phyloP scores from a whole-genome alignment of 2,113 vertebrate genomes.

The Hemicordylus capensis region DNA sequence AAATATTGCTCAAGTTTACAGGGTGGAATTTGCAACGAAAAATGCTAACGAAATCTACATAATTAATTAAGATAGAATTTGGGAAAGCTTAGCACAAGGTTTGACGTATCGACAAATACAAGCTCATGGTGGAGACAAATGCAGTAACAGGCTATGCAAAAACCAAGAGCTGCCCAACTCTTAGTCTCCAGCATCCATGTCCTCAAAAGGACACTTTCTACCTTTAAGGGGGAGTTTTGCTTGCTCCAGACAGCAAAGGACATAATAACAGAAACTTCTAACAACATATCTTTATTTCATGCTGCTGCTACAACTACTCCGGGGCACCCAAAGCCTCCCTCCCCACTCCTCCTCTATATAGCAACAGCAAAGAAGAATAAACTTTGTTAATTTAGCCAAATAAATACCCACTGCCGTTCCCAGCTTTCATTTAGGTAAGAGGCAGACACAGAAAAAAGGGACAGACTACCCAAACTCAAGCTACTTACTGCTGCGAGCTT shows the following conservation, averaged over 20 bases:
- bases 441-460: conserved; percentile 7
- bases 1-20: background rate
- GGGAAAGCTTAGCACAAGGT: background rate
- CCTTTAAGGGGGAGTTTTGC: background rate
- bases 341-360: conserved; percentile 9
- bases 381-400: conserved; percentile 32
- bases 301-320: background rate
- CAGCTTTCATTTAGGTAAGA: conserved; percentile 31
- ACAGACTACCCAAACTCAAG: background rate
- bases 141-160: too few species aligned
- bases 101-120: background rate
- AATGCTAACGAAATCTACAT: too few species aligned
- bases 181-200: too few species aligned
- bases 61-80: background rate
- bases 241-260: background rate
- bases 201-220: background rate
- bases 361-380: conserved; percentile 10
- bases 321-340: background rate
- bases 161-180: too few species aligned
- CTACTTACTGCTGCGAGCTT: background rate
- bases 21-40: background rate
- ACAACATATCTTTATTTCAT: conserved; percentile 8
- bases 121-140: background rate
- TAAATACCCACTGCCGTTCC: background rate
- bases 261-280: background rate